Conservation (phyloP, 2,797 vertebrate species). For the Philypnodon macrostomus region DNA sequence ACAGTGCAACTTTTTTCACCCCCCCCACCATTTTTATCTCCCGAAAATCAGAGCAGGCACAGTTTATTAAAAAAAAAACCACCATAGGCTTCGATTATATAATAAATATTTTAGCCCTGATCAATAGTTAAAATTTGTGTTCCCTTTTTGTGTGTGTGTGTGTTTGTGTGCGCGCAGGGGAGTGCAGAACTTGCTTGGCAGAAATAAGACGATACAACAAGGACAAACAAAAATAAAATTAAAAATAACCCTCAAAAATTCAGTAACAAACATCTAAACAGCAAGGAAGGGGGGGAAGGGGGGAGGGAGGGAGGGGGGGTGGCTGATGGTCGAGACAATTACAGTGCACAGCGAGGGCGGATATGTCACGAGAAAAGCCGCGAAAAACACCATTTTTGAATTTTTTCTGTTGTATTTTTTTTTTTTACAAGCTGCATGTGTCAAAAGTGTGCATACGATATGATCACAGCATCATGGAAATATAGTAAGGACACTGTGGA, state of each 20-base stretch:
- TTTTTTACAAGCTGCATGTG: no score
- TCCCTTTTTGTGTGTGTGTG: no score
- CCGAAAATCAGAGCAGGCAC: slow-evolving; percentile 65
- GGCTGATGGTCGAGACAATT: slow-evolving; percentile 46
- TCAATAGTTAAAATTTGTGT: slow-evolving; percentile 45
- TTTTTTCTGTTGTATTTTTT: no score
- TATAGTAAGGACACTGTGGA: slow-evolving; percentile 51
- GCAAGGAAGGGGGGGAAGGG: slow-evolving; percentile 26
- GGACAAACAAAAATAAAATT: slow-evolving; percentile 47
- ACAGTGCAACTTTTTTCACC: slow-evolving; percentile 57
- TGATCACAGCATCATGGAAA: slow-evolving; percentile 66
- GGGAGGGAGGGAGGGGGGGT: background rate
- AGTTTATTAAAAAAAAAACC: slow-evolving; percentile 63
- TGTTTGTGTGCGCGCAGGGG: slow-evolving; percentile 48
- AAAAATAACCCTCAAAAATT: slow-evolving; percentile 48
- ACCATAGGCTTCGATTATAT: slow-evolving; percentile 55
- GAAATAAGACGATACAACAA: slow-evolving; percentile 53
- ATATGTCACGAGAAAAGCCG: slow-evolving; percentile 70
- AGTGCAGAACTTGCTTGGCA: slow-evolving; percentile 77
- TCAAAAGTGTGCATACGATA: slow-evolving; percentile 51
- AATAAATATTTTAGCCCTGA: slow-evolving; percentile 55
- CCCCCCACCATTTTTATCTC: slow-evolving; percentile 24
- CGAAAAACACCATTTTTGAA: slow-evolving; percentile 60
- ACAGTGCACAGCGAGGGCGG: slow-evolving; percentile 61
- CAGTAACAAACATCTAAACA: slow-evolving; percentile 65